Percentiles rank a stretch among this genome's conserved stretches.
Evolutionary conservation across 2,888 invertebrate genomes (phyloP).

Genomic region (Papilio gigon): DNA sequence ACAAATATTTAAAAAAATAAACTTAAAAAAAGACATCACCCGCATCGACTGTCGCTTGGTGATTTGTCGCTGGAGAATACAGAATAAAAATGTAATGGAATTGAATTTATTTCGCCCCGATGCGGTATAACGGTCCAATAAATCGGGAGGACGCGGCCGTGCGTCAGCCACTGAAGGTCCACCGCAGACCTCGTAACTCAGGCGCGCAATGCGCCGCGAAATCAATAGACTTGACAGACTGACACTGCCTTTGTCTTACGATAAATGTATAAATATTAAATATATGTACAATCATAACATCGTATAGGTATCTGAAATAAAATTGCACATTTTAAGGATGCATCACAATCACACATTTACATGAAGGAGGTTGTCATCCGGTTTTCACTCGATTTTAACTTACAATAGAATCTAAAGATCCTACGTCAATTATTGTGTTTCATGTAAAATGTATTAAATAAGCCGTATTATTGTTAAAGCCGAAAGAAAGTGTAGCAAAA

Average conservation of each 20-base stretch:
- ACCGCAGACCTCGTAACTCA: constrained; percentile 74
- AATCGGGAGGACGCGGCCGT: constrained; percentile 71
- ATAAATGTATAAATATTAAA: too few relatives aligned
- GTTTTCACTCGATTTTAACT: too few relatives aligned
- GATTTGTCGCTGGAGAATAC: constrained; percentile 72
- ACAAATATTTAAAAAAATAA: constrained; percentile 41
- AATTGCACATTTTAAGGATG: too few relatives aligned
- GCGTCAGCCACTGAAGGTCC: constrained; percentile 62
- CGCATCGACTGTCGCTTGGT: constrained; percentile 58
- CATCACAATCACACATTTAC: too few relatives aligned
- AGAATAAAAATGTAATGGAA: constrained; percentile 63
- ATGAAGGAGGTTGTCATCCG: too few relatives aligned
- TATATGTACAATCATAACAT: too few relatives aligned
- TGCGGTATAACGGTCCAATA: constrained; percentile 76
- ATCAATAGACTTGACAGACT: constrained; percentile 74
- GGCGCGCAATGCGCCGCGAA: constrained; percentile 77
- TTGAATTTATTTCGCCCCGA: constrained; percentile 74
- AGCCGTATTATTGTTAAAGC: too few relatives aligned
- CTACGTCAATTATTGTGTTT: too few relatives aligned
- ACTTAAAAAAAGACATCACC: constrained; percentile 53
- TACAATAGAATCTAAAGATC: too few relatives aligned
- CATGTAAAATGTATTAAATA: too few relatives aligned
- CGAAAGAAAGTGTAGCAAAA: too few relatives aligned
- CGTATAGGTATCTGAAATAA: too few relatives aligned
- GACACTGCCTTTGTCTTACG: constrained; percentile 50